Conservation (phyloP, 2,797 vertebrate species). For the Anisognathus igniventris region DNA sequence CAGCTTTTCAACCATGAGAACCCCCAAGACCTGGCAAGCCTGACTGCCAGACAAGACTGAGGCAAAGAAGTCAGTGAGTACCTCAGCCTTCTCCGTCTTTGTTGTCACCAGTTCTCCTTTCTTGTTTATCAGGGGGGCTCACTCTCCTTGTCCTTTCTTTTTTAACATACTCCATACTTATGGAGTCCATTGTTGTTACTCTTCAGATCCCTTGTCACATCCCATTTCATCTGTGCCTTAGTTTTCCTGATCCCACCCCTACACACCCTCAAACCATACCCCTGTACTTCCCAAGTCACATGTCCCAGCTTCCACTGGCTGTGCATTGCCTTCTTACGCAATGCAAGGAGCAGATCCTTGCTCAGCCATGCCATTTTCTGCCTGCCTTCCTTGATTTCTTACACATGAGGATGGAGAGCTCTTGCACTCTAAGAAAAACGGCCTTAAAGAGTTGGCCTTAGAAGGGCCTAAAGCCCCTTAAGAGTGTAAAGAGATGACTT, state of each 20-base stretch:
- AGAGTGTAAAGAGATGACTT: not conserved
- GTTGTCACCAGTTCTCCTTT: not conserved
- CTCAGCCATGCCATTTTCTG: not conserved
- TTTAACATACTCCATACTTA: not conserved
- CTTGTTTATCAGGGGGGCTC: not conserved
- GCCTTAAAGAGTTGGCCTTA: not conserved
- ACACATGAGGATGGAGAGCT: not conserved
- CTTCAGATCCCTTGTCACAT: not conserved
- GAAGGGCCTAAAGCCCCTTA: not conserved
- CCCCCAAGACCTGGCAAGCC: not conserved
- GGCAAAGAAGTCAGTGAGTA: not conserved
- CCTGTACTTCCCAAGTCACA: not conserved
- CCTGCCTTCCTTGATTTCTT: not conserved
- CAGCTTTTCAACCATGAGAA: not conserved
- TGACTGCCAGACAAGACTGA: not conserved
- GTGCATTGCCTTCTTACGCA: not conserved
- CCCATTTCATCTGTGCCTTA: not conserved
- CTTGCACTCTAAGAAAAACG: not conserved
- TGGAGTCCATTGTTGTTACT: fast-evolving
- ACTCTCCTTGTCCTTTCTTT: not conserved
- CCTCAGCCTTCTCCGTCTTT: not conserved
- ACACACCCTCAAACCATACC: not conserved
- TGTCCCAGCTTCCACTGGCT: not conserved
- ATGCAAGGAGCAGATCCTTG: not conserved
- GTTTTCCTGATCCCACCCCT: not conserved